Percentiles rank a stretch among this genome's conserved stretches.
These are phyloP conservation scores for Nomada ferruginata DNA, from an alignment of 2,888 invertebrate species.

Conservation along the genomic window DNA sequence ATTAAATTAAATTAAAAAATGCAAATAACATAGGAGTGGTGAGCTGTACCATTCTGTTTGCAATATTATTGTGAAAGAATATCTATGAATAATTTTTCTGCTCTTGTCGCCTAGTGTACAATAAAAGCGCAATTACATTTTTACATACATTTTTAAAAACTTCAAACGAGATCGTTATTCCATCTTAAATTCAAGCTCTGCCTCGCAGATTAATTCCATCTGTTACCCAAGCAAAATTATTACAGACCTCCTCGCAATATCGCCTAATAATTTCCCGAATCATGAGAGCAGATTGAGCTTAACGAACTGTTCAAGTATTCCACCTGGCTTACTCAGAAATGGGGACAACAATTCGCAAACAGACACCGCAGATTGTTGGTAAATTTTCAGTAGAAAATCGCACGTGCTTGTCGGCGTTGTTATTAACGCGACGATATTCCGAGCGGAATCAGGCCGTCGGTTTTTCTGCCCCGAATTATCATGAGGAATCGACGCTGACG, in stretches of 20 bases:
- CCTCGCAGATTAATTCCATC: neutral
- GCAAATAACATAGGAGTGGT: too few relatives aligned
- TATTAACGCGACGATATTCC: slow-evolving; percentile 48
- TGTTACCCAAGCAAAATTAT: neutral
- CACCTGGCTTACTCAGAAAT: neutral
- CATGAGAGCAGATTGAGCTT: neutral
- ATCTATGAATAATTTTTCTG: too few relatives aligned
- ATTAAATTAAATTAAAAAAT: too few relatives aligned
- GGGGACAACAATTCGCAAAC: slow-evolving; percentile 1
- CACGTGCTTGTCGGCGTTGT: slow-evolving; percentile 25
- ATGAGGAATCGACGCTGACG: slow-evolving; percentile 46
- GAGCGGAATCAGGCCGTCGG: slow-evolving; percentile 59
- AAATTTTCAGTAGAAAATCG: slow-evolving; percentile 44
- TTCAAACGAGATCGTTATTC: too few relatives aligned
- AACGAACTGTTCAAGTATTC: neutral
- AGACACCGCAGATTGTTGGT: slow-evolving; percentile 24
- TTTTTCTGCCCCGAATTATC: slow-evolving; percentile 64
- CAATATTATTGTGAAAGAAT: too few relatives aligned
- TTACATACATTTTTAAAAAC: too few relatives aligned
- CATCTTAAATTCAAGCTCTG: too few relatives aligned
- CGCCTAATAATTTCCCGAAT: neutral
- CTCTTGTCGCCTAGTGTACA: too few relatives aligned
- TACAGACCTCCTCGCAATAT: neutral
- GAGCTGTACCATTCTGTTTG: too few relatives aligned
- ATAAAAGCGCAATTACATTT: too few relatives aligned